A percentile compares a stretch with the other conserved stretches of the same genome.
Conservation (phyloP, 2,797 vertebrate genomes). For the Eidolon dupreanum region DNA sequence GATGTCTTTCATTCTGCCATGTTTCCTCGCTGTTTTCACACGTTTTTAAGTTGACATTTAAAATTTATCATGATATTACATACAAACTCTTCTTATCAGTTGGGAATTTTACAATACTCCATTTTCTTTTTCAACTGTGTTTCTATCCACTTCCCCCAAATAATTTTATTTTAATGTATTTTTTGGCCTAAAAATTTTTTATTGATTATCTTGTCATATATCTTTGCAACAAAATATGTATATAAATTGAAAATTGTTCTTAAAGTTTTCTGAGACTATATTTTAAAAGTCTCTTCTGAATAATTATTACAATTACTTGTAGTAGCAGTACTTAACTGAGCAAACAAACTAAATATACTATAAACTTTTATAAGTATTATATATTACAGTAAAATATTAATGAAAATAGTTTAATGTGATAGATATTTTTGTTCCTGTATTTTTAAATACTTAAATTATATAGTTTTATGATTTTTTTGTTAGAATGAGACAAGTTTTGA, state of each 20-base stretch:
- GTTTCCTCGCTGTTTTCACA: no score
- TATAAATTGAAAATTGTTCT: slow-evolving; percentile 3
- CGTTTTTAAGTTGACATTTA: neutral
- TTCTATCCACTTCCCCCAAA: neutral
- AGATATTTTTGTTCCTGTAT: neutral
- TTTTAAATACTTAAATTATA: neutral
- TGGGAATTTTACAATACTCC: neutral
- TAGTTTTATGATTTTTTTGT: neutral
- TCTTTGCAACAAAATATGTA: neutral
- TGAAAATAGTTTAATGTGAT: neutral
- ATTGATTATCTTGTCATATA: neutral
- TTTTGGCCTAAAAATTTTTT: neutral
- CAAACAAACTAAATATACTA: neutral
- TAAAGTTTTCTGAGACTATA: neutral
- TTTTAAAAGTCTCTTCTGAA: neutral
- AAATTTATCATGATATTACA: neutral
- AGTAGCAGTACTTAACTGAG: neutral
- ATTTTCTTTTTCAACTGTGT: neutral
- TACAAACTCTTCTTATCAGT: neutral
- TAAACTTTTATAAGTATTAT: neutral
- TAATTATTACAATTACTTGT: neutral
- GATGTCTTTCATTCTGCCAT: no score
- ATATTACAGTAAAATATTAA: neutral
- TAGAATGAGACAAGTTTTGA: neutral
- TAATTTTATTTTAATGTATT: neutral